A percentile compares a stretch with the other conserved stretches of the same genome.
Conservation (phyloP, 2,888 invertebrate genomes). For the Microdon myrmicae region DNA sequence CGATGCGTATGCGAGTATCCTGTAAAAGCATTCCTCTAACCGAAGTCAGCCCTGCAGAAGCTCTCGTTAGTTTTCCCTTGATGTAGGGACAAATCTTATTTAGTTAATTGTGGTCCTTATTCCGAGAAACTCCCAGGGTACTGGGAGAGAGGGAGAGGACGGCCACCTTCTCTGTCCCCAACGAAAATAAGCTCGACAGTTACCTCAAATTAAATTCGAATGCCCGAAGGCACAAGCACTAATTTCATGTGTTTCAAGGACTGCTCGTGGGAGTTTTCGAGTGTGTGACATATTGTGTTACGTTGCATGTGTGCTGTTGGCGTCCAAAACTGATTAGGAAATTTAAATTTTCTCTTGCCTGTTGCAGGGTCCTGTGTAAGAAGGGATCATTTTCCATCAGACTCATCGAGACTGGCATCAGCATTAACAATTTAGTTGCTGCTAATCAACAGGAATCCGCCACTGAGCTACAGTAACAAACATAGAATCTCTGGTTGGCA, state of each 20-base stretch:
- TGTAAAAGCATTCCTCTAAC: no score
- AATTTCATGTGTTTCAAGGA: background rate
- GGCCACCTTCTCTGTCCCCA: background rate
- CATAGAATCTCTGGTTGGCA: background rate
- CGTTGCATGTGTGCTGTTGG: background rate
- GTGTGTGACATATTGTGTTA: background rate
- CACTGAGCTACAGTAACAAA: constrained; percentile 14
- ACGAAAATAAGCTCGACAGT: constrained; percentile 21
- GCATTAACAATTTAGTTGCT: constrained; percentile 32
- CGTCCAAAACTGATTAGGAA: constrained; percentile 27
- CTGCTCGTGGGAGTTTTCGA: no score
- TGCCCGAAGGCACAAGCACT: constrained; percentile 13
- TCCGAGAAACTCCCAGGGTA: background rate
- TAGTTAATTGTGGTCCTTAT: constrained; percentile 19
- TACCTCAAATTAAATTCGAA: constrained; percentile 33
- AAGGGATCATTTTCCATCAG: constrained; percentile 4
- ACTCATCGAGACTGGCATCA: constrained; percentile 13
- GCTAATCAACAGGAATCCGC: constrained; percentile 35
- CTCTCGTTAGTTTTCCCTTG: no score
- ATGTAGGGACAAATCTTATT: constrained; percentile 21
- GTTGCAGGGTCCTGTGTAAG: no score
- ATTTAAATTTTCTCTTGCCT: constrained; percentile 31
- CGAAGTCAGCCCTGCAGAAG: no score
- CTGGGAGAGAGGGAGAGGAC: no score
- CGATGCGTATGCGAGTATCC: no score